Evolutionary conservation across 1,140 invertebrate genomes (phyloP), one percentile per base, ranked within the genome.

Genomic region (Tribolium madens): DNA sequence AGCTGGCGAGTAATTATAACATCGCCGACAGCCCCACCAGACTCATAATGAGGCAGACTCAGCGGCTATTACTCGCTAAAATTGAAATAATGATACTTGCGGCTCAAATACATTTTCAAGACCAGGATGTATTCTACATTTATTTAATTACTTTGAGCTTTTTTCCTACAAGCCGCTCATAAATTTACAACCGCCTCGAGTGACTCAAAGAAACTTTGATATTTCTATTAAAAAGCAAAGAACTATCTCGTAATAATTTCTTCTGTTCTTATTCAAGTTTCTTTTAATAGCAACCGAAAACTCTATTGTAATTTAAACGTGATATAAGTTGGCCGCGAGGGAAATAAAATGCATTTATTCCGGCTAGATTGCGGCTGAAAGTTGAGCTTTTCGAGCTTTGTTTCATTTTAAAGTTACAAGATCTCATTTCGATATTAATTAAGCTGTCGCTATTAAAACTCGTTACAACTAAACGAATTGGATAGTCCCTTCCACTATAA

Each of bases 1-100:
- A 79, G 78, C 74, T 79, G 78, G 13, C 52, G 78, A 79, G 78
- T 79, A 79, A 79, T 79, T 79, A 79, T 79, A 79, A 79, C 75
- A 76, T 76, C 21, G 78, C 78, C 69, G 50, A 18, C 12, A 42
- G 75, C 26, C 42, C 46, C 50, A 42, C 26, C 26, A 31, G 13
- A 52, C 48, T 68, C 74, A 73, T 78, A 78, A 78, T 76, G 74
- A 79, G 78, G 50, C 74, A 15, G 31, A 70, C 75, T 76, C 57
- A 50, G 76, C 78, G 52, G 64, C 68, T 76, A 76, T 78, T 78
- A 76, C 69, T 72, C 57, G 31, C 46, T 73, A 33, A 76, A 79
- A 73, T 69, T 73, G 42, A 76, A 79, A 79, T 79, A 73, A 76
- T 79, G 69, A 76, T 76, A 69, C 68, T 73, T 46, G 70, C 68